phyloP scores from a whole-genome alignment of 1,140 invertebrate species.

The Papilio polytes region DNA sequence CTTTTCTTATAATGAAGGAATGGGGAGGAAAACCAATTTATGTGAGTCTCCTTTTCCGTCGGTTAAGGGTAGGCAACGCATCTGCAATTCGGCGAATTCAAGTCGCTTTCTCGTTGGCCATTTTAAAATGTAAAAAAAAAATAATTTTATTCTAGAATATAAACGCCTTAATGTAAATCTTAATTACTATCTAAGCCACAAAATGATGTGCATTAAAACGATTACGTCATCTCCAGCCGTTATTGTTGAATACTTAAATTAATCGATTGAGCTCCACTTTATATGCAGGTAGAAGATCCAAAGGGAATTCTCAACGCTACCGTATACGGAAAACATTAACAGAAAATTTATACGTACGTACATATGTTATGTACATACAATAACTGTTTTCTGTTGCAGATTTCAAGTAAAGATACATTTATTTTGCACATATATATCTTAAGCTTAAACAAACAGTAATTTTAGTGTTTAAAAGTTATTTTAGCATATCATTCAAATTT shows the following conservation, averaged over 20 bases:
- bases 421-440: too few species aligned
- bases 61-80: too few species aligned
- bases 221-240: background rate
- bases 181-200: background rate
- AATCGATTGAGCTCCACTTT: constrained; percentile 9
- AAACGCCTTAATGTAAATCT: background rate
- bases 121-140: too few species aligned
- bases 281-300: background rate
- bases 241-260: constrained; percentile 3
- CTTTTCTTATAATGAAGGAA: too few species aligned
- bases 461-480: too few species aligned
- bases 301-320: background rate
- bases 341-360: background rate
- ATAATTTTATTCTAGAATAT: background rate
- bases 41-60: too few species aligned
- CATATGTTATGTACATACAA: background rate
- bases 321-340: background rate
- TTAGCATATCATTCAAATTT: too few species aligned
- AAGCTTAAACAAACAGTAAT: too few species aligned
- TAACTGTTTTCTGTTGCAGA: background rate
- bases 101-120: too few species aligned
- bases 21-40: too few species aligned
- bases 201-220: background rate
- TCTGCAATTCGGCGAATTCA: too few species aligned
- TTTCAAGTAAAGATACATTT: too few species aligned